Evolutionary conservation across 2,113 vertebrate species (phyloP).

Genomic region (Barbus barbus): DNA sequence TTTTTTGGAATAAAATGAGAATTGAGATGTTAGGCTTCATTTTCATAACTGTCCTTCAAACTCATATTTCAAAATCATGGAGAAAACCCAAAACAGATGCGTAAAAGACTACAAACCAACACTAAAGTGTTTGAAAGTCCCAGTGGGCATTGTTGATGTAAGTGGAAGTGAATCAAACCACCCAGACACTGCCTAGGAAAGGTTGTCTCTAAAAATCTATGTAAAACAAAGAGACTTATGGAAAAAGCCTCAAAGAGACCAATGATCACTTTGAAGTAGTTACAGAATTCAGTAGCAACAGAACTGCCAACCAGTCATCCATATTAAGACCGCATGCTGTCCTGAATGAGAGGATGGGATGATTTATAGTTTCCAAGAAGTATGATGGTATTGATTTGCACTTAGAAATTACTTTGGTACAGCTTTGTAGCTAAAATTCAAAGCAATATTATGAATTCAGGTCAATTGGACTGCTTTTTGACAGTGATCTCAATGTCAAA

Average conservation of each 20-base stretch:
- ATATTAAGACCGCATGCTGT: neutral
- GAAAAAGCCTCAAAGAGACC: conserved; percentile 8
- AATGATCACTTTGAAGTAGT: neutral
- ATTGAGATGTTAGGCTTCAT: neutral
- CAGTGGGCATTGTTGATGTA: conserved; percentile 18
- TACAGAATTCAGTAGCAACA: conserved; percentile 5
- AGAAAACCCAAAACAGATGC: neutral
- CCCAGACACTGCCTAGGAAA: neutral
- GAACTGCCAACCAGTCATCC: neutral
- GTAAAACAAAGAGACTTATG: conserved; percentile 20
- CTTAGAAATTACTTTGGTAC: neutral
- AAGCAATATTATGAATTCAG: neutral
- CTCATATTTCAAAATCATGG: neutral
- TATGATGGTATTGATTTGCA: neutral
- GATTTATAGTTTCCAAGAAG: neutral
- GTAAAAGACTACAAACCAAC: conserved; percentile 1
- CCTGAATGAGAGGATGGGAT: neutral
- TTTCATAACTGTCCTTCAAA: conserved; percentile 10
- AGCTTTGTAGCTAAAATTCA: neutral
- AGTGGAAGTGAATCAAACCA: conserved; percentile 3
- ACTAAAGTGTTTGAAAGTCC: conserved; percentile 13
- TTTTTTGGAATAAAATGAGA: neutral
- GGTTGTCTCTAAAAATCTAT: neutral
- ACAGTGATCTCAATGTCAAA: neutral
- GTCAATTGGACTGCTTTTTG: neutral